Conservation (phyloP, 2,113 vertebrate genomes). For the Corythoichthys haematopterus region DNA sequence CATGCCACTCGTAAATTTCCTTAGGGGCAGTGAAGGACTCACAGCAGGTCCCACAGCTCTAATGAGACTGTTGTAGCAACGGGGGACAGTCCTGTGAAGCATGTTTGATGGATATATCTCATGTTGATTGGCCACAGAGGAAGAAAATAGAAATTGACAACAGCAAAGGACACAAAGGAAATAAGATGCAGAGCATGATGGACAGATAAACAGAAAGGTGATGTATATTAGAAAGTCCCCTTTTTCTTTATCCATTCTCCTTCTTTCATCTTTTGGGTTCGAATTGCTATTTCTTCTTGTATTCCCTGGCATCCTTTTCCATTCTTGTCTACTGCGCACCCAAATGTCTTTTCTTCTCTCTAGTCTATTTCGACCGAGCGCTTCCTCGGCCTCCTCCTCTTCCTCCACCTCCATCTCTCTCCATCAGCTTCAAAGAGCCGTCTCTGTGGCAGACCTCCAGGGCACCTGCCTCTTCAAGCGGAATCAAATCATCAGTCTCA, state of each 20-base stretch:
- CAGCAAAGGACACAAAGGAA: background rate
- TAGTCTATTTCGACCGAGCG: background rate
- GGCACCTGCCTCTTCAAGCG: slow-evolving; percentile 61
- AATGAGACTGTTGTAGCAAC: slow-evolving; percentile 30
- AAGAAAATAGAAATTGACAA: background rate
- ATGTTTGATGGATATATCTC: slow-evolving; percentile 5
- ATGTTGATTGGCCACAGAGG: background rate
- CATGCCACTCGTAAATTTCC: slow-evolving; percentile 16
- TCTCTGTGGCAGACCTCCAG: slow-evolving; percentile 53
- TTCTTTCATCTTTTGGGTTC: slow-evolving; percentile 18
- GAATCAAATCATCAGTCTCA: slow-evolving; percentile 49
- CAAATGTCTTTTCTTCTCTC: background rate
- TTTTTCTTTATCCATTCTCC: slow-evolving; percentile 20
- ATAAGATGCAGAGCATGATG: slow-evolving; percentile 4
- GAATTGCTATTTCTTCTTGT: slow-evolving; percentile 19
- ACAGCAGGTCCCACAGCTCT: slow-evolving; percentile 35
- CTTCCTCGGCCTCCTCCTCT: background rate
- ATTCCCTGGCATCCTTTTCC: slow-evolving; percentile 21
- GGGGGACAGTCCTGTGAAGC: slow-evolving; percentile 9
- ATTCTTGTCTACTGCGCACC: slow-evolving; percentile 8
- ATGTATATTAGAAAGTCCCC: slow-evolving; percentile 11
- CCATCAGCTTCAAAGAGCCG: slow-evolving; percentile 65
- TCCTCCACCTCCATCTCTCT: slow-evolving; percentile 31
- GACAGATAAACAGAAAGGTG: slow-evolving; percentile 18
- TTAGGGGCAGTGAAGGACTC: slow-evolving; percentile 17